Percentiles rank a stretch among this genome's conserved stretches.
phyloP scores from a whole-genome alignment of 2,797 vertebrate species.

The Rhynchonycteris naso region DNA sequence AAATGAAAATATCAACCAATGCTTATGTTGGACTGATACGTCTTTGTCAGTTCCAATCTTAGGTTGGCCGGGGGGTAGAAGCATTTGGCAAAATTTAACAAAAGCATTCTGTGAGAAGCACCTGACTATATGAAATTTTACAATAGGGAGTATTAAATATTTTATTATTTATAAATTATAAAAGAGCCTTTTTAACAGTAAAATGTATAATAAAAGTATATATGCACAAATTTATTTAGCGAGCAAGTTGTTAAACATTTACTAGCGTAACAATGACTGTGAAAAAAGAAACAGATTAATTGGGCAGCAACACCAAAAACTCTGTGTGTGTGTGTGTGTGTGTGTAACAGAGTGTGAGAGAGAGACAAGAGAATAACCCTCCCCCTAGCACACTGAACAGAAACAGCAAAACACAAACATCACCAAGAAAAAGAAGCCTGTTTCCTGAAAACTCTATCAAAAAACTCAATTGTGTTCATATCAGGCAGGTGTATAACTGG shows the following conservation, averaged over 20 bases:
- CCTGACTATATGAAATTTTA: background rate
- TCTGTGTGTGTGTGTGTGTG: background rate
- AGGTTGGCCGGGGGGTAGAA: background rate
- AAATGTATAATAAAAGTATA: constrained; percentile 46
- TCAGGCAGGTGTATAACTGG: background rate
- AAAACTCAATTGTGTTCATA: background rate
- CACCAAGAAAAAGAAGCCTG: background rate
- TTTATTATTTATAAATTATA: constrained; percentile 48
- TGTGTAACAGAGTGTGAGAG: background rate
- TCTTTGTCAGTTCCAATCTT: background rate
- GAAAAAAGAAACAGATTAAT: constrained; percentile 33
- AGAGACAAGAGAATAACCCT: background rate
- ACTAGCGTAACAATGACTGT: background rate
- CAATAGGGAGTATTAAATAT: constrained; percentile 27
- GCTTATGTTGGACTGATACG: background rate
- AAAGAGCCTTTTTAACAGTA: background rate
- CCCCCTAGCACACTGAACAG: background rate
- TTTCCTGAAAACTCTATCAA: background rate
- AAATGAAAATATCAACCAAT: constrained; percentile 43
- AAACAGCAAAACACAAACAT: constrained; percentile 30
- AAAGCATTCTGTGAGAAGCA: constrained; percentile 25
- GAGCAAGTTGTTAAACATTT: constrained; percentile 33
- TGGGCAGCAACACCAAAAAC: constrained; percentile 35
- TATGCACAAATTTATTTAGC: constrained; percentile 13
- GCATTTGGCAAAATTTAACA: constrained; percentile 39